phyloP scores from a whole-genome alignment of 2,888 invertebrate species.

The Exocentrus adspersus region DNA sequence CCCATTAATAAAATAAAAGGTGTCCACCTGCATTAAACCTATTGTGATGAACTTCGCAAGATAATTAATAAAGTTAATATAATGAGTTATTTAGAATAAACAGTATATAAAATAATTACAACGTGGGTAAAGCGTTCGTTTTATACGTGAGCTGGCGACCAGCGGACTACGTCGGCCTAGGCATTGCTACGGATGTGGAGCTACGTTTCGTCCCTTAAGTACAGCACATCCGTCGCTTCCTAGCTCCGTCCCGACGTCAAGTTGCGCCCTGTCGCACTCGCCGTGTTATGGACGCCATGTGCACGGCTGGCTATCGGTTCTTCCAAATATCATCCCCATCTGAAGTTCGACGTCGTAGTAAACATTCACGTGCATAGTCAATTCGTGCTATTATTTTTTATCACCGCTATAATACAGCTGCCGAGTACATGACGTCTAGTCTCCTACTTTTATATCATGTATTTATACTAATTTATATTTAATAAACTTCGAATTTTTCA shows the following conservation, averaged over 20 bases:
- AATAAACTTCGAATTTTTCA: conserved; percentile 63
- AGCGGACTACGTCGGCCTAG: conserved; percentile 36
- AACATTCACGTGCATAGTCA: conserved; percentile 2
- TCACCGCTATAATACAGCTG: conserved; percentile 29
- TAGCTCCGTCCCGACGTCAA: conserved; percentile 45
- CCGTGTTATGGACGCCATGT: conserved; percentile 55
- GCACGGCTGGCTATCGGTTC: conserved; percentile 49
- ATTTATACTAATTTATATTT: conserved; percentile 64
- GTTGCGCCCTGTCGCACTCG: conserved; percentile 44
- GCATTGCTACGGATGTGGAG: conserved; percentile 30
- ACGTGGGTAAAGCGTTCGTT: conserved; percentile 59
- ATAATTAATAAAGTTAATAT: conserved; percentile 59
- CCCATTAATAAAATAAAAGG: conserved; percentile 63
- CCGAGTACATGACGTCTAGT: conserved; percentile 57
- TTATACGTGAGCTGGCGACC: conserved; percentile 50
- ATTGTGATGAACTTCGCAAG: conserved; percentile 65
- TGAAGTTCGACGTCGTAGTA: background rate
- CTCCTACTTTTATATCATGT: conserved; percentile 63
- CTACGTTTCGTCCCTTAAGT: conserved; percentile 39
- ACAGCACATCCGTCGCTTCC: conserved; percentile 33
- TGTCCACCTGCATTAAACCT: conserved; percentile 63
- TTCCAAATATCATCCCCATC: conserved; percentile 29
- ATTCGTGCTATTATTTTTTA: conserved; percentile 20
- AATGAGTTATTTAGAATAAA: conserved; percentile 62
- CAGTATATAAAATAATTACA: conserved; percentile 59